Evolutionary conservation across 1,140 invertebrate species (phyloP).

Genomic region (Hypothenemus hampei): DNA sequence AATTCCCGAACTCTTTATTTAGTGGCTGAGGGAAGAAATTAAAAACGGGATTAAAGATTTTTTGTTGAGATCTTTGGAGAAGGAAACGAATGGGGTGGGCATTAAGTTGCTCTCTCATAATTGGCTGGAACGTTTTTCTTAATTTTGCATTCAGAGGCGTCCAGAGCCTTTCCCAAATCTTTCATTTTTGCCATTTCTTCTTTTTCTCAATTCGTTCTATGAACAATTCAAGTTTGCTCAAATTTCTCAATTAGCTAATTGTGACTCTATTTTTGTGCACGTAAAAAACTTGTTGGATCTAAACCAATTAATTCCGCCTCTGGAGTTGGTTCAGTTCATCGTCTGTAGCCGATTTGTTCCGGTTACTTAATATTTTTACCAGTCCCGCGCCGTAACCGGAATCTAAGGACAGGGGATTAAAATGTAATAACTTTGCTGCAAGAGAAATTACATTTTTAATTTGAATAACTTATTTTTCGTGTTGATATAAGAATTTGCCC

Average conservation of each 20-base stretch:
- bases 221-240: no score
- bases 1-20: slow-evolving; percentile 28
- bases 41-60: slow-evolving; percentile 31
- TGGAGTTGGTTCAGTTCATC: slow-evolving; percentile 10
- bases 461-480: slow-evolving; percentile 61
- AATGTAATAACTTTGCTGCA: slow-evolving; percentile 45
- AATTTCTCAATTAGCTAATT: no score
- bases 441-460: slow-evolving; percentile 62
- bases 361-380: slow-evolving; percentile 45
- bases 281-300: background rate
- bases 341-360: slow-evolving; percentile 40
- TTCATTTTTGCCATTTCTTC: no score
- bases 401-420: slow-evolving; percentile 44
- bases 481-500: slow-evolving; percentile 56
- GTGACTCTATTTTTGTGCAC: no score
- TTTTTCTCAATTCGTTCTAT: no score
- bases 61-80: slow-evolving; percentile 17
- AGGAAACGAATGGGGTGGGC: slow-evolving; percentile 10
- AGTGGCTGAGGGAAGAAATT: slow-evolving; percentile 28
- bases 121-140: slow-evolving; percentile 18
- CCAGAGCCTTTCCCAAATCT: background rate
- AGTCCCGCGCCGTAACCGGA: slow-evolving; percentile 38
- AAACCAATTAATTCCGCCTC: slow-evolving; percentile 4
- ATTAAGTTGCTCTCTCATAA: slow-evolving; percentile 22
- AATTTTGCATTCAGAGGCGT: slow-evolving; percentile 15